Base-by-base conservation (phyloP, 1,140 invertebrate species). In the Magallana ariakensis region DNA sequence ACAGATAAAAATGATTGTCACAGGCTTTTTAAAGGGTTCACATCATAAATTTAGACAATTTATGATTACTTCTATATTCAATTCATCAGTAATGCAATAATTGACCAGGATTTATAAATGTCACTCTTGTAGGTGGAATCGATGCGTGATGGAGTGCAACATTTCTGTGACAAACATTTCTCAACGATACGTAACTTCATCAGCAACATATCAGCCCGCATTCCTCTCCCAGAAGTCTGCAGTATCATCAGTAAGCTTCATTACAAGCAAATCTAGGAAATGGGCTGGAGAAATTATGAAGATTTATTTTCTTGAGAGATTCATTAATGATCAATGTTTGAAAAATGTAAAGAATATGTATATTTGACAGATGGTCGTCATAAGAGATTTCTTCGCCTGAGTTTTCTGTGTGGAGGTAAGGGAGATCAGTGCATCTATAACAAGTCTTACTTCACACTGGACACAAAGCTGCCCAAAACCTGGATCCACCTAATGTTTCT, bases 401-500 rank as follows among this genome's bases (percentile, higher is more conserved):
- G 98, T 94, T 99, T 99, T 95, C 96, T 97, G 75, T 99, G 98
- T 95, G 97, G 97, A 93, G 96, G 96, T 19, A 96, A 97, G 92
- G 97, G 97, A 16, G 96, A 97, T 87, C 97, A 98, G 94, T 99
- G 98, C 94, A 95, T 99, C n/a, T 99, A 98, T 95, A 96, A 96
- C 91, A 96, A 97, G 75, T 87, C 89, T 82, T 96, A 97, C 92
- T 99, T 98, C 94, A 97, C 96, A 2, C 96, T 98, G 96, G 96
- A 97, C 92, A 98, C 98, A 66, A 96, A 97, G 89, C 96, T 97
- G 94, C 97, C 98, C 13, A 96, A 97, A 90, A 96, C 97, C 83
- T 99, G 98, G 98, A 97, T 99, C 88, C 98, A 99, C 95, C 95
- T 99, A 19, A 99, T 99, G 97, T 98, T 99, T 95, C 96, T 99